Evolutionary conservation across 2,113 vertebrate genomes (phyloP), one percentile per base, ranked within the genome.

Genomic region (Trichomycterus rosablanca): DNA sequence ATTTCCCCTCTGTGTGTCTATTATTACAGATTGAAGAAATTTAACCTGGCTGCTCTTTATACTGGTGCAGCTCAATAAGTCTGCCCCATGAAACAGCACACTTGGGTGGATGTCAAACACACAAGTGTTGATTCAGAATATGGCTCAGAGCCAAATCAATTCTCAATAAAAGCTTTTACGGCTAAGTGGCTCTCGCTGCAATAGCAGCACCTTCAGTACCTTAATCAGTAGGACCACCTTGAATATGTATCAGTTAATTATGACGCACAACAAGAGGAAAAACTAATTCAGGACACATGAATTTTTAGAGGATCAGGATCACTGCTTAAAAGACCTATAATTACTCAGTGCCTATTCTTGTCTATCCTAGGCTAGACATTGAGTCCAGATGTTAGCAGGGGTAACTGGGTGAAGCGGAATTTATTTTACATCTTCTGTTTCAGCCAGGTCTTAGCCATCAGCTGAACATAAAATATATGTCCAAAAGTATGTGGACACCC

Each of bases 311-410:
- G 26, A 30, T 30, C 26, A 30, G 7, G 7, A 30, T 4, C 26
- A 30, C 3, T 30, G 26, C 26, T 30, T 30, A 30, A 4, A 30
- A 30, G 3, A 7, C 24, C 37, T 64, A 15, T 57, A 18, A 28
- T 57, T 63, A 26, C 35, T 34, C 26, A 35, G 59, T n/a, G n/a
- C n/a, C n/a, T n/a, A n/a, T n/a, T n/a, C n/a, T n/a, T n/a, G n/a
- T n/a, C 71, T 80, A 73, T 75, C 78, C 79, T 67, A 71, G 74
- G 59, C 15, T 40, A n/a, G 19, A 76, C 59, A 85, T 73, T 67
- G 39, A 70, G 63, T 79, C 76, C 80, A 82, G 77, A 77, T 78
- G 81, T 76, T 74, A 19, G 49, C 48, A 30, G 26, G 26, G 26
- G 26, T 7, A 7, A 30, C 26, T n/a, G 26, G 26, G 26, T 30